Percentiles rank a stretch among this genome's conserved stretches.
These are phyloP conservation scores for Halichoerus grypus DNA, from an alignment of 2,113 vertebrate species.

Conservation along the genomic window DNA sequence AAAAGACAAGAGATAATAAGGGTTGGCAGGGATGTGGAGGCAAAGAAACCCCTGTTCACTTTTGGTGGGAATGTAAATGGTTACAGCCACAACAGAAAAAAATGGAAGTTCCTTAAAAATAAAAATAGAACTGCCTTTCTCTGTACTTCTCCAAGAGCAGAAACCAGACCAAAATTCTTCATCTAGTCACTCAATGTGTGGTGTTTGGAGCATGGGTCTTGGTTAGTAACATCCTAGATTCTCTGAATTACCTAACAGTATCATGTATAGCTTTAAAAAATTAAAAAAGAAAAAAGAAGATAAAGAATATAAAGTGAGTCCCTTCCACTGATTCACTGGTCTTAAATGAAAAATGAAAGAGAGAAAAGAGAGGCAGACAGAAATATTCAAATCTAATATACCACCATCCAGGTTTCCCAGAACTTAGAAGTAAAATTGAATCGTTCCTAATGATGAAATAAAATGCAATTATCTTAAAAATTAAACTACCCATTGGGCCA, in stretches of 20 bases:
- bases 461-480: constrained; percentile 25
- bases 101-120: not conserved
- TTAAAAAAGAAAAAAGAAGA: not conserved
- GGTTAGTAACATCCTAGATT: not conserved
- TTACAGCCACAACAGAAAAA: not conserved
- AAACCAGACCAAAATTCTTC: not conserved
- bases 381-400: not conserved
- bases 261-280: not conserved
- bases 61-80: not conserved
- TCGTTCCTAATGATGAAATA: not conserved
- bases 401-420: not conserved
- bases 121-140: not conserved
- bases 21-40: not conserved
- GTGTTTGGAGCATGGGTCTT: not conserved
- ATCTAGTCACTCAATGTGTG: not conserved
- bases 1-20: not conserved
- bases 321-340: not conserved
- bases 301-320: not conserved
- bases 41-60: not conserved
- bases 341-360: not conserved
- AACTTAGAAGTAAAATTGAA: not conserved
- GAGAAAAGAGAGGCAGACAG: not conserved
- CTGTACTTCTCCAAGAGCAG: not conserved
- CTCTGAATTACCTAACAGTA: not conserved
- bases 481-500: not conserved